These are phyloP conservation scores for Pipistrellus kuhlii DNA, from an alignment of 2,797 vertebrate species.

Conservation along the genomic window DNA sequence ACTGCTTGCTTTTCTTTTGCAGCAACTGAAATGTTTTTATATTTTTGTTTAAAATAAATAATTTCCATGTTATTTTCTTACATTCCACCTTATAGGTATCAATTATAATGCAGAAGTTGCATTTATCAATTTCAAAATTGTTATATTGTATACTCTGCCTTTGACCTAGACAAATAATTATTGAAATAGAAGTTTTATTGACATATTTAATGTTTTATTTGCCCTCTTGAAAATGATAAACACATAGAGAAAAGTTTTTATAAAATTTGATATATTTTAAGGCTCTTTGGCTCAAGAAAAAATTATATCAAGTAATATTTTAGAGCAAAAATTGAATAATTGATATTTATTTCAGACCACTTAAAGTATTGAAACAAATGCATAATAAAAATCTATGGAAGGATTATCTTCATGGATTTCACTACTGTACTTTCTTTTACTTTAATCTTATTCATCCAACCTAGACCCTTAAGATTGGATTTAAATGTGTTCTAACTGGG, in stretches of 20 bases:
- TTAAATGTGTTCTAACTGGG: neutral
- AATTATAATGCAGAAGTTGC: neutral
- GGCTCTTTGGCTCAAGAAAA: neutral
- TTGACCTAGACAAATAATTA: neutral
- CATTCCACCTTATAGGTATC: neutral
- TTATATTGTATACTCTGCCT: neutral
- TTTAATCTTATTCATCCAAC: neutral
- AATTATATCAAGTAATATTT: neutral
- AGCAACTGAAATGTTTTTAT: neutral
- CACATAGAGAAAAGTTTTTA: neutral
- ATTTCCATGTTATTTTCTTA: neutral
- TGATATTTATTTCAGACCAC: neutral
- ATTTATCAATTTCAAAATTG: neutral
- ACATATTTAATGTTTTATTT: neutral
- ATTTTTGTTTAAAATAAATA: constrained; percentile 15
- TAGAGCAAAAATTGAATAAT: neutral
- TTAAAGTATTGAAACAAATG: neutral
- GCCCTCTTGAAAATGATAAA: neutral
- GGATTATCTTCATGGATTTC: neutral
- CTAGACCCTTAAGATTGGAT: neutral
- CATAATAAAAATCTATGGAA: neutral
- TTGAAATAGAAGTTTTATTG: neutral
- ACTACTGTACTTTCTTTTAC: neutral
- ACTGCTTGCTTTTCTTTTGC: neutral
- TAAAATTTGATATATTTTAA: neutral